Base-by-base conservation (phyloP, 2,888 invertebrate species). In the Chrysomela aeneicollis region DNA sequence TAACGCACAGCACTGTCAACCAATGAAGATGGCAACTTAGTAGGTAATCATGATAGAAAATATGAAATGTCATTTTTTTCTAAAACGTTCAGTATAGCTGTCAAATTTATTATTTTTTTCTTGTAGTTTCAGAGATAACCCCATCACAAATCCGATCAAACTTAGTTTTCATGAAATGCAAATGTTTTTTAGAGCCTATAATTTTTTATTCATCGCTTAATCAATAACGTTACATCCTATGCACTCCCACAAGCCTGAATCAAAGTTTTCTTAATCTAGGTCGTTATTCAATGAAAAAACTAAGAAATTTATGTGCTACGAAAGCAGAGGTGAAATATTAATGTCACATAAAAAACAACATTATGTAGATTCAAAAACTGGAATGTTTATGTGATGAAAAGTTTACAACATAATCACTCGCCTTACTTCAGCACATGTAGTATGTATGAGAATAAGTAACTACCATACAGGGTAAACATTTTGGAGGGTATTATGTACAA, bases 231-330 rank as follows among this genome's bases (percentile, higher is more conserved):
- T 26, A 26, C 4, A 5, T 26, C 26, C 6, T 26, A 6, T 26
- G 6, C 6, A n/a, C 42, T 15, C 42, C 57, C 42, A 57, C 57
- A 57, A 57, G 17, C 17, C 47, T 6, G 42, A 57, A 57, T 57
- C 22, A 55, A 55, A 53, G 21, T 18, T 26, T 57, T 26, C 18
- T 26, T 18, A 26, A 46, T 46, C n/a, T 46, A 5, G 10, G 46
- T 46, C 46, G 12, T 32, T 18, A 17, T 9, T 26, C 1, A 37
- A 15, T 46, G 49, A 19, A 47, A 47, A 49, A 12, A 22, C 6
- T 26, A 9, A 15, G 35, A 15, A 51, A 52, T 57, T 57, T 26
- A 57, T 57, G 46, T 57, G 30, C 18, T 4, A 22, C 19, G 26
- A 57, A 42, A 46, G 26, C 15, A 17, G 15, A 12, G 42, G 12